Percentiles rank a stretch among this genome's conserved stretches.
Conservation (phyloP, 2,797 vertebrate genomes). For the Balearica regulorum region DNA sequence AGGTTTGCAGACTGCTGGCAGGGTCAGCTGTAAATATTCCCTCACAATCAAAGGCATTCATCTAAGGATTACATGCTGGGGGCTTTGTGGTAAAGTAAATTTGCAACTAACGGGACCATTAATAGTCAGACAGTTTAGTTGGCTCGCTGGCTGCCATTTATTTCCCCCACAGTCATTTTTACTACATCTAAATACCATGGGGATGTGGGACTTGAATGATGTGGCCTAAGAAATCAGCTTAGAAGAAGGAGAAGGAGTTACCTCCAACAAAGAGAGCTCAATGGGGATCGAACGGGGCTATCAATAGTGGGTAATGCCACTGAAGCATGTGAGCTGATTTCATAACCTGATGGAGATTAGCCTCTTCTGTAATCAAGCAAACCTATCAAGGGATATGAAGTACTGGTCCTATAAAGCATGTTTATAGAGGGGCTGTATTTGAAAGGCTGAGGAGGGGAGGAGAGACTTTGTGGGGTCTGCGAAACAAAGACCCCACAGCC, state of each 20-base stretch:
- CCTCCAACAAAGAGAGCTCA: constrained; percentile 36
- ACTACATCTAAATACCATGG: constrained; percentile 18
- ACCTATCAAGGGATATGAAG: not conserved
- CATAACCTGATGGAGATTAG: constrained; percentile 29
- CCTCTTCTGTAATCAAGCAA: not conserved
- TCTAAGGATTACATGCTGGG: constrained; percentile 42
- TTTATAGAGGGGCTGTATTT: not conserved
- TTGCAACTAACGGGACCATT: constrained; percentile 38
- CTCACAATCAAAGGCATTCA: constrained; percentile 59
- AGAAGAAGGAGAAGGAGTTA: constrained; percentile 6
- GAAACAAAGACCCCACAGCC: not conserved
- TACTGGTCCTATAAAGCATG: not conserved
- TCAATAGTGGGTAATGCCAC: not conserved
- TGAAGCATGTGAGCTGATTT: constrained; percentile 48
- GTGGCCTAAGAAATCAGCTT: constrained; percentile 44
- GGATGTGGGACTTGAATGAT: not conserved
- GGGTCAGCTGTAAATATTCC: constrained; percentile 56
- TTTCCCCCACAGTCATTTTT: constrained; percentile 3
- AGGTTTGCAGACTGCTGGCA: constrained; percentile 28
- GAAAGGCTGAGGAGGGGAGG: not conserved
- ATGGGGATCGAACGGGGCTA: rapidly evolving
- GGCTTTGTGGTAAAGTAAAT: constrained; percentile 51
- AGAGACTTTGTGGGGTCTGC: not conserved
- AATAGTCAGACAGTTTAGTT: constrained; percentile 39
- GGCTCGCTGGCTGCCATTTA: not conserved